A percentile compares a stretch with the other conserved stretches of the same genome.
phyloP scores from a whole-genome alignment of 2,797 vertebrate species.

The Platalea minor region DNA sequence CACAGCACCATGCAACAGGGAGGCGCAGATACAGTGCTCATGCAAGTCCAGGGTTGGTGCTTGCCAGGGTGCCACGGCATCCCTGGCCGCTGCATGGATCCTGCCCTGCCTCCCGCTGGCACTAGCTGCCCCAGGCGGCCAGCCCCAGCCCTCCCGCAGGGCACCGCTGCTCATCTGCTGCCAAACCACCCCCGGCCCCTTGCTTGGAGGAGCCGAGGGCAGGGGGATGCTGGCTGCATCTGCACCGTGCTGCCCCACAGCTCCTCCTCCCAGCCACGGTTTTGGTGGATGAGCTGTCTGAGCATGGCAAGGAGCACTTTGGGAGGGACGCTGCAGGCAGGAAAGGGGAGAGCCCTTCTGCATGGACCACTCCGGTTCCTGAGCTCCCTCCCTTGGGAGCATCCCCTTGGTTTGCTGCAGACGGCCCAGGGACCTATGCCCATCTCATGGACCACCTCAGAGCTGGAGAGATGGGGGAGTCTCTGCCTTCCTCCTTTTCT shows the following conservation, averaged over 20 bases:
- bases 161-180: neutral
- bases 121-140: neutral
- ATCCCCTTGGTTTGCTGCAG: neutral
- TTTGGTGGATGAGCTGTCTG: neutral
- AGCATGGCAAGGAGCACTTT: neutral
- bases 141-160: neutral
- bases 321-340: neutral
- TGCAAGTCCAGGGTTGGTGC: neutral
- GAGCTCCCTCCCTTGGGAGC: neutral
- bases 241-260: neutral
- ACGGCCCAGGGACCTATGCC: neutral
- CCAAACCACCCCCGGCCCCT: neutral
- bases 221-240: neutral
- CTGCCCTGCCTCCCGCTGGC: neutral
- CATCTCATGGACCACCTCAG: neutral
- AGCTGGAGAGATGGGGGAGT: neutral
- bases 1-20: neutral
- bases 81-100: neutral
- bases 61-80: neutral
- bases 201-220: neutral
- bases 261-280: neutral
- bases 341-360: neutral
- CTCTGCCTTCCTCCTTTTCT: neutral
- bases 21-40: neutral
- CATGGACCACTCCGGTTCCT: neutral